phyloP scores from a whole-genome alignment of 2,113 vertebrate genomes.

The Sylvietta virens region DNA sequence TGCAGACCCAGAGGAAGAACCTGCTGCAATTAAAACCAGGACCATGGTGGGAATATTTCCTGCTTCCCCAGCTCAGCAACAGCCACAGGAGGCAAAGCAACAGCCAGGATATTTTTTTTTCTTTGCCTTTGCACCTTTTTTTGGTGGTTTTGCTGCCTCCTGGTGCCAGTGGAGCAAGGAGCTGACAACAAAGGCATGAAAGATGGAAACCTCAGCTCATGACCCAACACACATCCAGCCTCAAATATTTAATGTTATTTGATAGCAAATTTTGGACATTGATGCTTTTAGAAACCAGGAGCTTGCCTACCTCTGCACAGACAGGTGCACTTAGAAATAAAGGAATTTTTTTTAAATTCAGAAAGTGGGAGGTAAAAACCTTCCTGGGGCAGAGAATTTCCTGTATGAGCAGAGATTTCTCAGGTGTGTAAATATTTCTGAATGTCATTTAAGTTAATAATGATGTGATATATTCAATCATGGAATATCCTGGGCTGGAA shows the following conservation, averaged over 20 bases:
- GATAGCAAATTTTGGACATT: neutral
- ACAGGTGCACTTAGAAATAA: neutral
- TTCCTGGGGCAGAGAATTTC: neutral
- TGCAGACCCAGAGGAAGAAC: neutral
- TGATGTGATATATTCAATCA: accelerated
- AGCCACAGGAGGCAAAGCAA: neutral
- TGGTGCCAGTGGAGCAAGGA: neutral
- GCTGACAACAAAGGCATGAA: neutral
- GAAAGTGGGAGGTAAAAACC: neutral
- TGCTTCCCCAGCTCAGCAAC: neutral
- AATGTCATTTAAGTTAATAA: neutral
- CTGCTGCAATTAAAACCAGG: neutral
- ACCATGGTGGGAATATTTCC: accelerated
- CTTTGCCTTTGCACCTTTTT: neutral
- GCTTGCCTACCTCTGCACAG: too few species aligned
- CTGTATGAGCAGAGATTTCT: neutral
- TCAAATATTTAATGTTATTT: neutral
- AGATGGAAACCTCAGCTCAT: neutral
- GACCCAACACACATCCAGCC: accelerated
- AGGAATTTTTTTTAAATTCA: neutral
- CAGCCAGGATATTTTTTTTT: neutral
- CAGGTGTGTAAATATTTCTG: neutral
- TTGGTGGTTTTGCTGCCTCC: constrained; percentile 49
- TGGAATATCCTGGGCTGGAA: neutral
- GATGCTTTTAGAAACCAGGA: neutral